These are phyloP conservation scores for Hydractinia symbiolongicarpus DNA, from an alignment of 30 jellyfish, hydroid and myxozoan genomes.

Conservation along the genomic window DNA sequence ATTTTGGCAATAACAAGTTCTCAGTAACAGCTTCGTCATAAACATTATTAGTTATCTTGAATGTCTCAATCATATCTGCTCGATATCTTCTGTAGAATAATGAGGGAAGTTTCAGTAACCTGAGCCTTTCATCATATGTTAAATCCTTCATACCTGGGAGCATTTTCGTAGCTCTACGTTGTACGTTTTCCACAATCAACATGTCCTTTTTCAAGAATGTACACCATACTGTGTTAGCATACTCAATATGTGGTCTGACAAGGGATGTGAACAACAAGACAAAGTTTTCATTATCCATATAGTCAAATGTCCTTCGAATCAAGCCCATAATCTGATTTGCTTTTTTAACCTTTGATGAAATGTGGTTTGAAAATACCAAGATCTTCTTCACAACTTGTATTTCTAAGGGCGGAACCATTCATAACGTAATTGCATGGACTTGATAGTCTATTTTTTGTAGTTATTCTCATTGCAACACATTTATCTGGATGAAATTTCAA, in stretches of 20 bases:
- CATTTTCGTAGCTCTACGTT: constrained; percentile 40
- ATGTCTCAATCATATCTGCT: constrained; percentile 36
- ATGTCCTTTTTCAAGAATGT: constrained; percentile 20
- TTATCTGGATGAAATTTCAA: too few species aligned
- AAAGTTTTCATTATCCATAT: constrained; percentile 1
- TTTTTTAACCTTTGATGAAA: not conserved
- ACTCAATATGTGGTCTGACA: constrained; percentile 51
- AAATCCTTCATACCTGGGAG: constrained; percentile 30
- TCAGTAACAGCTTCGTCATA: constrained; percentile 12
- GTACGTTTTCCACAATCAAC: constrained; percentile 36
- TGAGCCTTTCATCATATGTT: constrained; percentile 24
- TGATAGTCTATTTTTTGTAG: too few species aligned
- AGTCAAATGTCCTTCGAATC: constrained; percentile 13
- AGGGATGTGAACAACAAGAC: constrained; percentile 5
- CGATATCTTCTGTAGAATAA: constrained; percentile 23
- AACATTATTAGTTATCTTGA: constrained; percentile 17
- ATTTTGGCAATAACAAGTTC: not conserved
- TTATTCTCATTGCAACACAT: too few species aligned
- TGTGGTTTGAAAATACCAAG: constrained; percentile 4
- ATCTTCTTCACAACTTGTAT: not conserved
- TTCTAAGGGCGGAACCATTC: too few species aligned
- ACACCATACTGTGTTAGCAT: constrained; percentile 35
- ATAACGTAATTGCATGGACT: too few species aligned
- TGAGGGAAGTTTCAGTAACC: constrained; percentile 19
- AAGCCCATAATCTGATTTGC: not conserved